Base-by-base conservation (phyloP, 2,113 vertebrate species). In the Meleagris gallopavo region DNA sequence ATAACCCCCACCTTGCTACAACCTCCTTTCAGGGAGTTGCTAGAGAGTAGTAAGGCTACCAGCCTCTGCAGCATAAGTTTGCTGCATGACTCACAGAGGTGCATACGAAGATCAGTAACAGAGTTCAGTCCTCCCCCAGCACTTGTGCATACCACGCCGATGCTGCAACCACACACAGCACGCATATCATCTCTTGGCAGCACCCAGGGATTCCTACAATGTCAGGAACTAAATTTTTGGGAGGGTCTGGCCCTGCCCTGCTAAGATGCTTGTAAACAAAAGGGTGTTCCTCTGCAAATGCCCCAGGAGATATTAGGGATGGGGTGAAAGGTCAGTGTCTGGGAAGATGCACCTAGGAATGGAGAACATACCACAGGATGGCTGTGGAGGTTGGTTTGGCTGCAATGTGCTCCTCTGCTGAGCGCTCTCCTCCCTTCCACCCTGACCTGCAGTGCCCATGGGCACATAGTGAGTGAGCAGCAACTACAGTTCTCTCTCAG, bases 331-430 rank as follows among this genome's bases (percentile, higher is more conserved):
- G 45, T 88, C 94, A 77, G 48, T 0, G 24, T 71, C 88, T 91
- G 64, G 22, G 24, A 50, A 86, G 41, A 46, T 60, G 76, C 83
- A 32, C 18, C 40, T 29, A 69, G 72, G 27, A 87, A 7, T 1
- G 0, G 13, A 72, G 29, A 38, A 10, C 4, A 0, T 27, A 58
- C 65, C n/a, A 54, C 45, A 6, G 80, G 55, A 40, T 34, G 15
- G 61, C 43, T 30, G n/a, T 2, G 29, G 14, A 29, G 46, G 24
- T 48, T 46, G 58, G 32, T 21, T 46, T 0, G 0, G 20, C 67
- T 65, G 19, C 2, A 17, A 43, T 8, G 55, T 24, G 0, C 58
- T 14, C 71, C 54, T 14, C 74, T 76, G 40, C 1, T 0, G 2
- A 16, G 50, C 3, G 4, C 52, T 67, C 55, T 64, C 19, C 15